Percentiles rank a stretch among this genome's conserved stretches.
These are phyloP conservation scores for Osedax frankpressi DNA, from an alignment of 2,888 invertebrate species.

Conservation along the genomic window DNA sequence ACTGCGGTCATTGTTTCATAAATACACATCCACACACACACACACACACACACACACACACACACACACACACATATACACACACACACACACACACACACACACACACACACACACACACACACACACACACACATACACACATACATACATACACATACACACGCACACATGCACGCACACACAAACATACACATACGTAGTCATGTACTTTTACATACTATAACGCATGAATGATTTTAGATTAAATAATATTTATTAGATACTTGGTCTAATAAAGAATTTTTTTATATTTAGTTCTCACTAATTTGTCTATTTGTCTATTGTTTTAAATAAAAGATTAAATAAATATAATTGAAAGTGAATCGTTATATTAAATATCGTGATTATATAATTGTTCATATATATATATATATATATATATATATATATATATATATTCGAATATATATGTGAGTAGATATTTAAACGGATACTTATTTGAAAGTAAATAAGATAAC, in stretches of 20 bases:
- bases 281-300: too few species aligned
- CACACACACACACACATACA: conserved; percentile 19
- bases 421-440: too few species aligned
- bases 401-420: too few species aligned
- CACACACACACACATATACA: conserved; percentile 13
- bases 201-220: background rate
- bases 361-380: too few species aligned
- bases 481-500: too few species aligned
- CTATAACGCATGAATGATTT: background rate
- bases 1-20: background rate
- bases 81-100: conserved; percentile 19
- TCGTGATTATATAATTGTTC: too few species aligned
- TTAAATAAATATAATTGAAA: background rate
- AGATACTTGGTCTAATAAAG: too few species aligned
- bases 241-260: too few species aligned
- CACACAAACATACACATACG: conserved; percentile 7
- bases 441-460: too few species aligned
- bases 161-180: background rate
- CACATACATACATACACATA: conserved; percentile 18
- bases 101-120: conserved; percentile 19
- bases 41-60: conserved; percentile 16
- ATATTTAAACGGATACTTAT: too few species aligned
- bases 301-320: background rate
- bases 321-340: background rate
- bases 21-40: conserved; percentile 5